A percentile compares a stretch with the other conserved stretches of the same genome.
phyloP scores from a whole-genome alignment of 2,113 vertebrate species.

The Gavia stellata region DNA sequence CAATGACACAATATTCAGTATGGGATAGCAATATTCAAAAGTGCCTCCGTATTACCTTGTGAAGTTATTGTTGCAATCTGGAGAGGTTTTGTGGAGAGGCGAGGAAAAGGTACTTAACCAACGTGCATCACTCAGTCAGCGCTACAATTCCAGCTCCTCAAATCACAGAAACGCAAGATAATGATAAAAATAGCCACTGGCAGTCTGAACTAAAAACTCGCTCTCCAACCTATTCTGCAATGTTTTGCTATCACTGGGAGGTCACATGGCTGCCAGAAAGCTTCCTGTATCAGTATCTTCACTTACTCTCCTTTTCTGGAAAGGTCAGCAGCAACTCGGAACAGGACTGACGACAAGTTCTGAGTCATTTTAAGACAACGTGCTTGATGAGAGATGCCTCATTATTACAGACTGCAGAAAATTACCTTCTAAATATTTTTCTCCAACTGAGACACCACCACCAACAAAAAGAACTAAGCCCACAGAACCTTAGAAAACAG shows the following conservation, averaged over 20 bases:
- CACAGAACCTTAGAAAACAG: neutral
- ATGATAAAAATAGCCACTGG: conserved; percentile 4
- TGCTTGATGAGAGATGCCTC: neutral
- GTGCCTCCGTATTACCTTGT: neutral
- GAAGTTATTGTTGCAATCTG: neutral
- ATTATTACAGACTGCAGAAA: neutral
- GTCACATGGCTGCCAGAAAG: neutral
- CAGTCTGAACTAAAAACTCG: neutral
- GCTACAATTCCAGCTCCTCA: neutral
- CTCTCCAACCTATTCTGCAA: conserved; percentile 11
- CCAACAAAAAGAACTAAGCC: neutral
- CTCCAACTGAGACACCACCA: neutral
- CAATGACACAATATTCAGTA: neutral
- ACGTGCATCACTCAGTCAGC: neutral
- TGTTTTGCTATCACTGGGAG: neutral
- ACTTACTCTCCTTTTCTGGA: neutral
- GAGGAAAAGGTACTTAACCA: neutral
- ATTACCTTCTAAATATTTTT: neutral
- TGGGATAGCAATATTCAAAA: neutral
- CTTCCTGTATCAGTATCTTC: neutral
- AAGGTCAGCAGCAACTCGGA: neutral
- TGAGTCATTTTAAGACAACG: neutral
- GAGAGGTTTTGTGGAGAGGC: neutral
- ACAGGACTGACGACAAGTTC: neutral
- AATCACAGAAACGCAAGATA: neutral